phyloP scores from a whole-genome alignment of 2,888 invertebrate genomes.

The Lochmaea capreae region DNA sequence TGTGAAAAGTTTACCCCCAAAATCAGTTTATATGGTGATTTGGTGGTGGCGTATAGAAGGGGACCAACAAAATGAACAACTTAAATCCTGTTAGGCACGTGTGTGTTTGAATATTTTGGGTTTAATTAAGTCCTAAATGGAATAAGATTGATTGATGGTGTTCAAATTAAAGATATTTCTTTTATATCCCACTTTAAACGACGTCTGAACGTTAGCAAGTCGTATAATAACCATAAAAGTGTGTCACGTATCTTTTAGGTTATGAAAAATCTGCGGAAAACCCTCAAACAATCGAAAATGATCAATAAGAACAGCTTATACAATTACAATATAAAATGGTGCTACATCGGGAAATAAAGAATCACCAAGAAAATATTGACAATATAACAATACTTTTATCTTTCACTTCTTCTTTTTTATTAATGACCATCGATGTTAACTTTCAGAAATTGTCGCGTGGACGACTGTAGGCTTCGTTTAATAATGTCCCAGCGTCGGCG shows the following conservation, averaged over 20 bases:
- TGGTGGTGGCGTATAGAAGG: conserved; percentile 7
- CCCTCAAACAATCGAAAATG: too few species aligned
- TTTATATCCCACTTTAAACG: not conserved
- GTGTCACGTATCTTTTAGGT: not conserved
- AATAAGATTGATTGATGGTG: conserved; percentile 25
- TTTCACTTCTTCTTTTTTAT: too few species aligned
- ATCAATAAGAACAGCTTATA: too few species aligned
- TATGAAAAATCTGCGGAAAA: too few species aligned
- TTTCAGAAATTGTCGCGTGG: not conserved
- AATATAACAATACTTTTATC: too few species aligned
- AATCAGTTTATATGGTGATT: conserved; percentile 18
- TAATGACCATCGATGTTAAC: not conserved
- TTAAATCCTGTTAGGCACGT: conserved; percentile 47
- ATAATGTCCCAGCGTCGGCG: conserved; percentile 2
- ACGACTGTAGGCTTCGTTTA: not conserved
- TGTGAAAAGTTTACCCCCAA: not conserved
- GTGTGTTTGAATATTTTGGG: conserved; percentile 31
- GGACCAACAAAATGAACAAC: conserved; percentile 40
- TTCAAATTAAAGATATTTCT: conserved; percentile 7
- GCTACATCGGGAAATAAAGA: too few species aligned
- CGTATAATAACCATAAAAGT: not conserved
- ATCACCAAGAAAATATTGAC: too few species aligned
- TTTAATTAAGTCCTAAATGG: conserved; percentile 28
- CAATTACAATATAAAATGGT: too few species aligned
- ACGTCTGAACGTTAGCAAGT: not conserved